Conservation (phyloP, 2,888 invertebrate species). For the Ochropleura leucogaster region DNA sequence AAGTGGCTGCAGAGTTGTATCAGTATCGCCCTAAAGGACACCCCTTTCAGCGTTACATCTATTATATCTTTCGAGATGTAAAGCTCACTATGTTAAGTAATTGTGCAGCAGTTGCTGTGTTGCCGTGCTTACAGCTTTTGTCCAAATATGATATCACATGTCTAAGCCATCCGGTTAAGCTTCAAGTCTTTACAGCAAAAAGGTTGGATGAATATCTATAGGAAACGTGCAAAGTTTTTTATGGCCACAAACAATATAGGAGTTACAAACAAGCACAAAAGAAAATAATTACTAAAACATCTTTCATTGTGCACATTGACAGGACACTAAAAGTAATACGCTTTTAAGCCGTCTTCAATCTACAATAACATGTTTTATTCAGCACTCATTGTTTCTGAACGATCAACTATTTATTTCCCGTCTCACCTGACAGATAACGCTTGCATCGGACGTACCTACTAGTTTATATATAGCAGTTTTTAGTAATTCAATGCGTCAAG, state of each 20-base stretch:
- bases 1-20: no score
- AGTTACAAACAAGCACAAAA: slow-evolving; percentile 9
- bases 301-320: slow-evolving; percentile 53
- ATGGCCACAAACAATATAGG: background rate
- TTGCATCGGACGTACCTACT: slow-evolving; percentile 52
- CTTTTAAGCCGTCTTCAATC: slow-evolving; percentile 65
- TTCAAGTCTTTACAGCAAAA: background rate
- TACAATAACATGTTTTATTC: slow-evolving; percentile 72
- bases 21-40: no score
- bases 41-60: no score
- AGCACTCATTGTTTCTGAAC: slow-evolving; percentile 69
- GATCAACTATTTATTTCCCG: slow-evolving; percentile 72
- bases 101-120: no score
- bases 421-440: slow-evolving; percentile 69
- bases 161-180: background rate
- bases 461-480: slow-evolving; percentile 58
- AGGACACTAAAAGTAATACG: slow-evolving; percentile 56
- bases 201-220: background rate
- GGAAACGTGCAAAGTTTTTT: slow-evolving; percentile 16
- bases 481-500: slow-evolving; percentile 67
- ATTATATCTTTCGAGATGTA: no score
- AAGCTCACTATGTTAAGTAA: no score
- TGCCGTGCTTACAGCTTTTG: no score
- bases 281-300: slow-evolving; percentile 58
- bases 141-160: no score